These are phyloP conservation scores for Hyperoodon ampullatus DNA, from an alignment of 2,113 vertebrate species.

Conservation along the genomic window DNA sequence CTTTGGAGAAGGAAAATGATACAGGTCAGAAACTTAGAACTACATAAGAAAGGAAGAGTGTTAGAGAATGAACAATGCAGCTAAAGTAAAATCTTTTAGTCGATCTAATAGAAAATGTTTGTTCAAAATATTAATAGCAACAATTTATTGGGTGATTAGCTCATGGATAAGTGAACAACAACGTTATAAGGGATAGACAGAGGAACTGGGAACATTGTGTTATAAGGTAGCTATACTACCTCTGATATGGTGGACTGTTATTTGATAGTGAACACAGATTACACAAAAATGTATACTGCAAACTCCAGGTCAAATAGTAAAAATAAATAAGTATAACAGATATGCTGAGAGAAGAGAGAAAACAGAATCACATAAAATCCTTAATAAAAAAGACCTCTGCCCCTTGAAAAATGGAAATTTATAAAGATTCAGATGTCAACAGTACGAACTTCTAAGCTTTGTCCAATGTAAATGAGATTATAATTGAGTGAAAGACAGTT, in stretches of 20 bases:
- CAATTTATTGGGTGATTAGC: background rate
- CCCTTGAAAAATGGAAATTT: background rate
- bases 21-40: background rate
- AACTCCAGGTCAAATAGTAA: background rate
- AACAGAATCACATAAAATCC: background rate
- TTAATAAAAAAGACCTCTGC: background rate
- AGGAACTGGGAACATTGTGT: background rate
- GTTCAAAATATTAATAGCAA: background rate
- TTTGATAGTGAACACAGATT: background rate
- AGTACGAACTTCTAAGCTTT: background rate
- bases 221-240: background rate
- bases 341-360: background rate
- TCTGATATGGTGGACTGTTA: background rate
- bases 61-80: background rate
- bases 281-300: background rate
- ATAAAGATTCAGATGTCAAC: background rate
- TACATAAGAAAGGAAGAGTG: background rate
- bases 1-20: background rate
- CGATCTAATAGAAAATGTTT: background rate
- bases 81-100: background rate
- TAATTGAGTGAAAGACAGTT: background rate
- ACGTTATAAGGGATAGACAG: background rate
- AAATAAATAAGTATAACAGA: background rate
- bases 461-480: background rate
- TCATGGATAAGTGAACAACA: background rate